A percentile compares a stretch with the other conserved stretches of the same genome.
Conservation (phyloP, 2,888 invertebrate genomes). For the Schizaphis graminum region DNA sequence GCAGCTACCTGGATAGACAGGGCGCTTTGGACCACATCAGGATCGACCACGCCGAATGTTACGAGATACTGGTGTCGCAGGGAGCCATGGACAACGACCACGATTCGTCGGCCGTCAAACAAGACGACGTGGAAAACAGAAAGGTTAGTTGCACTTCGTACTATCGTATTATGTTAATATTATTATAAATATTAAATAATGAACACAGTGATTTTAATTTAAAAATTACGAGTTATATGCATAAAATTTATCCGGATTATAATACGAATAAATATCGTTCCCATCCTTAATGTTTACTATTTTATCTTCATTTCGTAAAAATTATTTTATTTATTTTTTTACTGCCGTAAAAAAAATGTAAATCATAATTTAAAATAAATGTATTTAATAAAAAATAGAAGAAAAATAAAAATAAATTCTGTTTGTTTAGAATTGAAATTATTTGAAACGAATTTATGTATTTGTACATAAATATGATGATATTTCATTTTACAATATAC, state of each 20-base stretch:
- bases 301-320: background rate
- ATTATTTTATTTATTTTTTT: background rate
- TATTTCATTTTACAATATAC: background rate
- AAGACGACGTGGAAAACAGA: slow-evolving; percentile 68
- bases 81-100: slow-evolving; percentile 80
- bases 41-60: slow-evolving; percentile 82
- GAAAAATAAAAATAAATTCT: background rate
- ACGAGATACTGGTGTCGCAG: slow-evolving; percentile 84
- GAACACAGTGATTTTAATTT: background rate
- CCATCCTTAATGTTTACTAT: background rate
- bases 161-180: background rate
- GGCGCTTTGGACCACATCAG: slow-evolving; percentile 88
- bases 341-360: too few relatives aligned
- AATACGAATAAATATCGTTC: background rate
- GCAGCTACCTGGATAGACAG: slow-evolving; percentile 83
- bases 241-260: background rate
- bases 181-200: background rate
- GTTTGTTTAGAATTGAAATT: background rate
- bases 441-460: background rate
- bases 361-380: background rate
- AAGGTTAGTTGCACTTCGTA: slow-evolving; percentile 41
- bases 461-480: background rate
- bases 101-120: slow-evolving; percentile 72
- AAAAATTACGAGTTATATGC: background rate
- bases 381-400: background rate